Base-by-base conservation (phyloP, 1,140 invertebrate species). In the Sweltsa coloradensis region DNA sequence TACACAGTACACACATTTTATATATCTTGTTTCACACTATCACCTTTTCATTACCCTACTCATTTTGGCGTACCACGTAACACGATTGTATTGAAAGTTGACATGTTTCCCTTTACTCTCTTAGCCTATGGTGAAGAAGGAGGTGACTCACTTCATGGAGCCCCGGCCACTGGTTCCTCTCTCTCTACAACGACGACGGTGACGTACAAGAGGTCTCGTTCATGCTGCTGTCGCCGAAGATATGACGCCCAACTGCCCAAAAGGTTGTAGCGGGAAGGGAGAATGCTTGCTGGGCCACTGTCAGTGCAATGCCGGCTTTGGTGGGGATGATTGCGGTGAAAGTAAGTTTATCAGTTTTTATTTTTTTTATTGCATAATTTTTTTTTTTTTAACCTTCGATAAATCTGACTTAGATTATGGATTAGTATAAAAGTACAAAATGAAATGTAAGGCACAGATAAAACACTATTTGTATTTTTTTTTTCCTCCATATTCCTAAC, bases 301-400 rank as follows among this genome's bases (percentile, higher is more conserved):
- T 61, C 83, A 91, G 53, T 99, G 96, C 63, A 93, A 91, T 64
- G 83, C 91, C 40, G 95, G 95, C n/a, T 98, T 91, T 63, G 88
- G 88, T 13, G 93, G 93, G n/a, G 84, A 89, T 45, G 92, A 96
- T 62, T 99, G 96, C 64, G 91, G 89, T 60, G 86, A 97, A 65
- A 95, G 94, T 89, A 77, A 78, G 83, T 78, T 41, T 44, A 34
- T 31, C 9, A 9, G 14, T 31, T 9, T 9, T 31, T 31, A 9
- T 31, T 9, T 31, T 31, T n/a, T n/a, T n/a, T n/a, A n/a, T n/a
- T n/a, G n/a, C n/a, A n/a, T n/a, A n/a, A n/a, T n/a, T n/a, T n/a
- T 47, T 44, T 18, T 36, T 22, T 34, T 36, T 31, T 31, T n/a
- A 31, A 31, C n/a, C 29, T 31, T 9, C n/a, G n/a, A 31, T 39